phyloP scores from a whole-genome alignment of 2,113 vertebrate genomes.

The Typhlomys cinereus region DNA sequence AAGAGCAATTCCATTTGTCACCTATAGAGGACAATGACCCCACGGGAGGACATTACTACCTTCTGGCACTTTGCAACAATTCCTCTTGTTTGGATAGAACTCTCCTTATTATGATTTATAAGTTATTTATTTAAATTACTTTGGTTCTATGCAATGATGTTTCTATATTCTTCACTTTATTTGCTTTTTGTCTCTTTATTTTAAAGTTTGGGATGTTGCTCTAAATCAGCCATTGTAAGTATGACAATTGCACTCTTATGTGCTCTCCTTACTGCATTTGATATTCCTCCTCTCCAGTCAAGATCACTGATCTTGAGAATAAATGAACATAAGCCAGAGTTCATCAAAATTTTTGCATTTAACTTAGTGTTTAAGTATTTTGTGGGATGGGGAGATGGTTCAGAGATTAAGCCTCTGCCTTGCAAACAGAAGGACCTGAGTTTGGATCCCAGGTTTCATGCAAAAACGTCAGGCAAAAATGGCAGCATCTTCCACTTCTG shows the following conservation, averaged over 20 bases:
- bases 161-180: background rate
- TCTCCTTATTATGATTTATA: conserved; percentile 28
- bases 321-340: background rate
- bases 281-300: conserved; percentile 23
- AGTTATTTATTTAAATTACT: background rate
- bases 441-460: too few species aligned
- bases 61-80: background rate
- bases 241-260: conserved; percentile 29
- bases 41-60: background rate
- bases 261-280: background rate
- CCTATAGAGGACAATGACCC: background rate
- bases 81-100: background rate
- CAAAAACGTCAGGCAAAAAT: too few species aligned
- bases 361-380: conserved; percentile 24
- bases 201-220: conserved; percentile 5
- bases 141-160: background rate
- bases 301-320: background rate
- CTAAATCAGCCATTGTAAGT: background rate
- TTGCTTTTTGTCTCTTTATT: background rate
- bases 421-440: too few species aligned
- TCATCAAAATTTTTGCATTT: conserved; percentile 10
- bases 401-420: too few species aligned
- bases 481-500: too few species aligned
- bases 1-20: background rate
- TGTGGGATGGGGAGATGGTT: too few species aligned